These are phyloP conservation scores for Nothocercus julius DNA, from an alignment of 2,113 vertebrate genomes.

Conservation along the genomic window DNA sequence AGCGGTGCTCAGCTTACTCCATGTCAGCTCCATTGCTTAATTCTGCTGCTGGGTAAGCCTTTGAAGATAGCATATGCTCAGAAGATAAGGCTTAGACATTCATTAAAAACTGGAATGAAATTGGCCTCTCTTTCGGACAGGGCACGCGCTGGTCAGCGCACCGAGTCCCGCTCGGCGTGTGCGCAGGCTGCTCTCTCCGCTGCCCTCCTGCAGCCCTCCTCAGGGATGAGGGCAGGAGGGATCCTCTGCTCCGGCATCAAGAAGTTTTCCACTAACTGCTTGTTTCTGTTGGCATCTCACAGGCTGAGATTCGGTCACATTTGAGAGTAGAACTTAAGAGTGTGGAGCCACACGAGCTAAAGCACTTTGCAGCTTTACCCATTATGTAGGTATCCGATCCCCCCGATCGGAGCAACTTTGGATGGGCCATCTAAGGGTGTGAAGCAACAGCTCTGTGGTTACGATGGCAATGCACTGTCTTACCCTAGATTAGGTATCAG, in stretches of 20 bases:
- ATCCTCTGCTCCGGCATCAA: neutral
- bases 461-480: neutral
- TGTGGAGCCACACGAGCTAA: neutral
- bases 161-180: accelerated
- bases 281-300: neutral
- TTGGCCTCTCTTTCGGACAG: neutral
- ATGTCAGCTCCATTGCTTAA: neutral
- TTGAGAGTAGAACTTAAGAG: neutral
- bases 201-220: neutral
- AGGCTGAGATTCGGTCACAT: neutral
- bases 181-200: no score
- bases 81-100: neutral
- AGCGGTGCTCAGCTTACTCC: neutral
- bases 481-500: neutral
- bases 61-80: neutral
- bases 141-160: accelerated
- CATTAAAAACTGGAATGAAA: neutral
- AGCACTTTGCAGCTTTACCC: neutral
- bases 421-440: neutral
- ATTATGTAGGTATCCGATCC: neutral
- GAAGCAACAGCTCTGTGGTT: neutral
- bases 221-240: neutral
- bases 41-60: neutral
- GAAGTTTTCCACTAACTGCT: neutral
- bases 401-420: neutral